Percentiles rank a stretch among this genome's conserved stretches.
phyloP scores from a whole-genome alignment of 2,113 vertebrate genomes.

The Gobius niger region DNA sequence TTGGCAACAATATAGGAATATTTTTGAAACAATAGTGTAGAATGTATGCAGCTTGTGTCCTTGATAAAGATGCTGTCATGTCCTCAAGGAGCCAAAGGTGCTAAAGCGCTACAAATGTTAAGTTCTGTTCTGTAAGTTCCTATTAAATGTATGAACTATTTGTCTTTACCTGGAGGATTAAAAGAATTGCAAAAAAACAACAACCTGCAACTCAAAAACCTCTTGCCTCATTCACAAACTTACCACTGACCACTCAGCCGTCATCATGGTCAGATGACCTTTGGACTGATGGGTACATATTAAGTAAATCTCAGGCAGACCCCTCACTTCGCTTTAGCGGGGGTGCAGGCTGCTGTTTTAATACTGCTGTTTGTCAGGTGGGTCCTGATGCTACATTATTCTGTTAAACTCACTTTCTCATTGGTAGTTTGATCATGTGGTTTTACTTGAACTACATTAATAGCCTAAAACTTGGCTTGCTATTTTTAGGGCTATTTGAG shows the following conservation, averaged over 20 bases:
- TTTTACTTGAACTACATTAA: not conserved
- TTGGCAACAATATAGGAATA: not conserved
- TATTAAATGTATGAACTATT: not conserved
- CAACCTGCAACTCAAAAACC: not conserved
- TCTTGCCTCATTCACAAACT: not conserved
- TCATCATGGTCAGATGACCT: conserved; percentile 35
- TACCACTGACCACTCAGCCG: conserved; percentile 19
- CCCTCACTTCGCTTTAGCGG: conserved; percentile 26
- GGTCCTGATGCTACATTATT: no score
- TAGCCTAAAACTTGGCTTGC: no score
- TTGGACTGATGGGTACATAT: conserved; percentile 48
- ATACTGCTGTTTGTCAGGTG: conserved; percentile 23
- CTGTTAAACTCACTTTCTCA: no score
- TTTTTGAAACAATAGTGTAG: not conserved
- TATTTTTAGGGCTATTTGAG: no score
- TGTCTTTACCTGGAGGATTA: not conserved
- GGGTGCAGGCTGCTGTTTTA: conserved; percentile 5
- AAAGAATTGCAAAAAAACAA: not conserved
- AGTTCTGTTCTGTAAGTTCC: no score
- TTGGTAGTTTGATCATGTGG: no score
- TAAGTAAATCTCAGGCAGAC: conserved; percentile 18
- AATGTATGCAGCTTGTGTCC: not conserved
- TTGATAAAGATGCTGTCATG: not conserved
- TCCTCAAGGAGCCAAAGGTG: not conserved
- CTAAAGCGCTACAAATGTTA: not conserved